phyloP scores from a whole-genome alignment of 2,888 invertebrate genomes.

The Chirona hameri region DNA sequence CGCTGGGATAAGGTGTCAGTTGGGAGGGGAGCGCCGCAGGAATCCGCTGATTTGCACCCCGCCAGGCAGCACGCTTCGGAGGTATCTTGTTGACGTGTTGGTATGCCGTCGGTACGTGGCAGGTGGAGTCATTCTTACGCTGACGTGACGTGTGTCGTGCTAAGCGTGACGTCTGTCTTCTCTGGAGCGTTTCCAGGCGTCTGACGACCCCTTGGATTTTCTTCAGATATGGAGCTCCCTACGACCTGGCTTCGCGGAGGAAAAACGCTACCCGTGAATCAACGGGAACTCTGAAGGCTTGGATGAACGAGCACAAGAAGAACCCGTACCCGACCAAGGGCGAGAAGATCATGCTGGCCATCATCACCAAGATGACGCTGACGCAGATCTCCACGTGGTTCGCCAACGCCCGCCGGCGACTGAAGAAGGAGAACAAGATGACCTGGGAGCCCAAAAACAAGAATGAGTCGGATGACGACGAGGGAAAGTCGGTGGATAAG shows the following conservation, averaged over 20 bases:
- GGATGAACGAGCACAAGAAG: slow-evolving; percentile 97
- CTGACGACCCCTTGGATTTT: background rate
- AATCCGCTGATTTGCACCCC: background rate
- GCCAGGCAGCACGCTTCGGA: background rate
- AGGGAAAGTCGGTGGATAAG: slow-evolving; percentile 60
- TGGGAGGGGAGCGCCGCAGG: background rate
- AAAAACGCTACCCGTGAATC: slow-evolving; percentile 98
- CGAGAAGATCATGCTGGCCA: slow-evolving; percentile 82
- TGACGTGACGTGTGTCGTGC: no score
- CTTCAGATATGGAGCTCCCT: slow-evolving; percentile 59
- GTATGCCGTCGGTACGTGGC: no score
- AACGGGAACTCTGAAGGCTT: slow-evolving; percentile 94
- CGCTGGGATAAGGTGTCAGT: no score
- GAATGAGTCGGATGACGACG: slow-evolving; percentile 66
- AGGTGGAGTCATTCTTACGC: no score
- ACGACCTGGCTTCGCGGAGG: slow-evolving; percentile 84
- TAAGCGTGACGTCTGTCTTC: no score
- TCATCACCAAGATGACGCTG: slow-evolving; percentile 72
- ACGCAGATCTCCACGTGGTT: slow-evolving; percentile 85
- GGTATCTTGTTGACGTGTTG: no score
- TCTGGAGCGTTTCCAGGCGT: background rate
- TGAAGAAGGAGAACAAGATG: slow-evolving; percentile 97
- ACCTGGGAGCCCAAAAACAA: slow-evolving; percentile 95
- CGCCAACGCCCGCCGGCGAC: slow-evolving; percentile 79
- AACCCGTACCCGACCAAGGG: slow-evolving; percentile 99